A percentile compares a stretch with the other conserved stretches of the same genome.
Evolutionary conservation across 2,797 vertebrate genomes (phyloP).

Genomic region (Paratrypauchen microcephalus): DNA sequence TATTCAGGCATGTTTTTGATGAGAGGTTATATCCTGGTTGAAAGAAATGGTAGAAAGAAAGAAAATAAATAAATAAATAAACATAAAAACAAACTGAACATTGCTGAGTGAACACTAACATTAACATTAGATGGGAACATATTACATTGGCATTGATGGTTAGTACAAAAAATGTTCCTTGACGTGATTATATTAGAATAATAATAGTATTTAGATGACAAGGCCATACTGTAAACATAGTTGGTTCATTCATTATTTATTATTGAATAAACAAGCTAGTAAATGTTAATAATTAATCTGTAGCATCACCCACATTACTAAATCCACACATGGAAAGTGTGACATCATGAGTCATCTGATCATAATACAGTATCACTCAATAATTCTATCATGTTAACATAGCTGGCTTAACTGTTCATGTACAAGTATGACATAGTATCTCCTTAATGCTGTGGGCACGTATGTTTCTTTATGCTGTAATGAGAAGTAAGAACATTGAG

Average conservation of each 20-base stretch:
- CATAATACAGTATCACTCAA: background rate
- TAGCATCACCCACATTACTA: background rate
- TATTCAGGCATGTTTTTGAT: no score
- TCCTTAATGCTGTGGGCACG: slow-evolving; percentile 4
- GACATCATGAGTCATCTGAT: background rate
- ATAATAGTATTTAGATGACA: no score
- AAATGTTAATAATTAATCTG: background rate
- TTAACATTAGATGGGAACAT: no score
- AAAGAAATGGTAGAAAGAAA: no score
- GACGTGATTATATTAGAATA: no score
- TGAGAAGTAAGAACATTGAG: slow-evolving; percentile 20
- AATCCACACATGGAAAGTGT: background rate
- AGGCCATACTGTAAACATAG: no score
- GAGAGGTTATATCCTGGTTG: no score
- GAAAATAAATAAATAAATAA: no score
- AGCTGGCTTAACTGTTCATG: background rate
- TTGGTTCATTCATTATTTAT: background rate
- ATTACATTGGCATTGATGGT: no score
- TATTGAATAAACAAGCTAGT: background rate
- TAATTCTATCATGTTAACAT: background rate
- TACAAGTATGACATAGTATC: background rate
- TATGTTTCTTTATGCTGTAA: slow-evolving; percentile 19
- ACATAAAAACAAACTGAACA: no score
- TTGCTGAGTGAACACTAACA: no score
- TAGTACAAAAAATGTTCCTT: no score